These are phyloP conservation scores for Melanaphis sacchari DNA, from an alignment of 1,140 invertebrate species.

Conservation along the genomic window DNA sequence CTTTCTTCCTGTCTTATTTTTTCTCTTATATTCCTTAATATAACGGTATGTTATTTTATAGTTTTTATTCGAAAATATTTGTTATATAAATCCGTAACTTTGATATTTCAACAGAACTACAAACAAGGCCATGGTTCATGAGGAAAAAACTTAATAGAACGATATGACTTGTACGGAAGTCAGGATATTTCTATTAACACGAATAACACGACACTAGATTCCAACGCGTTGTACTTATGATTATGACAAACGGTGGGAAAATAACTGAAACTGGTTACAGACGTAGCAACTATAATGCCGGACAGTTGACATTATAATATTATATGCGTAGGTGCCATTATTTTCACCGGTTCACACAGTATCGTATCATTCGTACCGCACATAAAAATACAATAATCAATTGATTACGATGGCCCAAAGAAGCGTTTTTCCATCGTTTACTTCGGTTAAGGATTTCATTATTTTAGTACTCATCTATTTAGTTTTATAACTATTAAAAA, in stretches of 20 bases:
- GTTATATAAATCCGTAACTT: too few species aligned
- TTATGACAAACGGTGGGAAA: neutral
- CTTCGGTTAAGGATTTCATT: neutral
- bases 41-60: too few species aligned
- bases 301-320: neutral
- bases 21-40: too few species aligned
- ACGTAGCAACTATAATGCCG: neutral
- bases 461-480: neutral
- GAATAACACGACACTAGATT: too few species aligned
- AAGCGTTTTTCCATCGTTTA: neutral
- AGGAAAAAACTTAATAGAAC: too few species aligned
- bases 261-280: neutral
- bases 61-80: too few species aligned
- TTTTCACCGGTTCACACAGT: neutral
- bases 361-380: too few species aligned
- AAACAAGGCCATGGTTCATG: too few species aligned
- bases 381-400: neutral
- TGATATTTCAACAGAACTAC: too few species aligned
- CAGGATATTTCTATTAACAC: neutral
- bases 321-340: neutral
- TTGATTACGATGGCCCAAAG: neutral
- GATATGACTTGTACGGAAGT: too few species aligned
- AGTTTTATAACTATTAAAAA: neutral
- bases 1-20: too few species aligned
- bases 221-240: neutral